A percentile compares a stretch with the other conserved stretches of the same genome.
phyloP scores from a whole-genome alignment of 2,113 vertebrate genomes.

The Xenotilapia leptura region DNA sequence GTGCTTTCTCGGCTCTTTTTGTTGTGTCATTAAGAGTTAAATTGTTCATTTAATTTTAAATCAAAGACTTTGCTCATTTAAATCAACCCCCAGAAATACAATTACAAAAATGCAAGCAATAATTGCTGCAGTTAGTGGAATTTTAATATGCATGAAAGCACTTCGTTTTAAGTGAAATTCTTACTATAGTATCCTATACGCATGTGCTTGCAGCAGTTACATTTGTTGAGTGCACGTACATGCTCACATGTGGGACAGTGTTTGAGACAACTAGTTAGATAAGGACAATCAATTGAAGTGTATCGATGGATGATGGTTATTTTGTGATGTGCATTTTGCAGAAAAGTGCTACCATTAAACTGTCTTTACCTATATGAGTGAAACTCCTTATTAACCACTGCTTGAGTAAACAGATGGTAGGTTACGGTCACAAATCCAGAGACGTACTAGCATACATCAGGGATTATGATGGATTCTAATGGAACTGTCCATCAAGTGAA shows the following conservation, averaged over 20 bases:
- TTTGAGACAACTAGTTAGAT: not conserved
- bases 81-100: not conserved
- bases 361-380: not conserved
- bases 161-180: not conserved
- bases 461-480: constrained; percentile 24
- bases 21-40: not conserved
- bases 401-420: constrained; percentile 17
- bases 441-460: not conserved
- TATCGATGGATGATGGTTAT: constrained; percentile 12
- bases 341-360: not conserved
- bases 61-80: not conserved
- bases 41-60: not conserved
- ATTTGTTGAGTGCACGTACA: not conserved
- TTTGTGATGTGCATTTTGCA: not conserved
- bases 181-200: not conserved
- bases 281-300: constrained; percentile 1
- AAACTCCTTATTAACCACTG: not conserved
- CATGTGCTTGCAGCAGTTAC: not conserved
- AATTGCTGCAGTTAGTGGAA: not conserved
- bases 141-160: not conserved
- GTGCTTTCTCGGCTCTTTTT: not conserved
- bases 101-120: not conserved
- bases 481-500: constrained; percentile 51
- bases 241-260: not conserved
- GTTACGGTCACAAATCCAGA: not conserved